Base-by-base conservation (phyloP, 2,113 vertebrate genomes). In the Phrynocephalus versicolor region DNA sequence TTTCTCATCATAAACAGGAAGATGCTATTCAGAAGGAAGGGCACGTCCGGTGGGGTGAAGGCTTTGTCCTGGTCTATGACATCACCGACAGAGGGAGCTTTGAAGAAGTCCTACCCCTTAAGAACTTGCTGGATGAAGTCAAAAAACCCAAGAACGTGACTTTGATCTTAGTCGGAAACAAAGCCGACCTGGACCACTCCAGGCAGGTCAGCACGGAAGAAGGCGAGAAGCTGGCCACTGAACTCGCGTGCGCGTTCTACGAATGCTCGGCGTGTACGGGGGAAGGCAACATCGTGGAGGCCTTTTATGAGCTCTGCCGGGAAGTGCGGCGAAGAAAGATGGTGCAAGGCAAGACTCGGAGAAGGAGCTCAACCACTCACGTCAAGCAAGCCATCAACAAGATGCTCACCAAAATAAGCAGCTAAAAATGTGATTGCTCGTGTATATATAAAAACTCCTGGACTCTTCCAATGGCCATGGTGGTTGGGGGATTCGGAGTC, bases 341-440 rank as follows among this genome's bases (percentile, higher is more conserved):
- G 86, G 97, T 98, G 30, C 99, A 99, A 94, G 98, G 99, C 89
- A 99, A 99, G 93, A 97, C 98, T 0, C 92, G 98, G 13, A 96
- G 99, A 70, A 96, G 99, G 85, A 99, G 99, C 93, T 99, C 99
- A 71, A 99, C 99, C 90, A 99, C 99, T 0, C 99, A 99, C 0
- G 99, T 99, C 95, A 99, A 99, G 89, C 99, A 99, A 93, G 99
- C 99, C 89, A 99, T 99, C 92, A 99, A 99, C 92, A 99, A 99
- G 96, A 99, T 99, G 99, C 96, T 99, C 37, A 99, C 99, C 90
- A 99, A 99, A 94, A 99, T 99, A 94, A 99, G 98, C 96, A 99
- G 99, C 94, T 99, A 98, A 94, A 92, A 51, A 51, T 51, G 10
- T 51, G 45, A 51, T 51, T 51, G 45, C 45, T 51, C 45, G 5